These are phyloP conservation scores for Tridacna crocea DNA, from an alignment of 2,888 invertebrate species.

Conservation along the genomic window DNA sequence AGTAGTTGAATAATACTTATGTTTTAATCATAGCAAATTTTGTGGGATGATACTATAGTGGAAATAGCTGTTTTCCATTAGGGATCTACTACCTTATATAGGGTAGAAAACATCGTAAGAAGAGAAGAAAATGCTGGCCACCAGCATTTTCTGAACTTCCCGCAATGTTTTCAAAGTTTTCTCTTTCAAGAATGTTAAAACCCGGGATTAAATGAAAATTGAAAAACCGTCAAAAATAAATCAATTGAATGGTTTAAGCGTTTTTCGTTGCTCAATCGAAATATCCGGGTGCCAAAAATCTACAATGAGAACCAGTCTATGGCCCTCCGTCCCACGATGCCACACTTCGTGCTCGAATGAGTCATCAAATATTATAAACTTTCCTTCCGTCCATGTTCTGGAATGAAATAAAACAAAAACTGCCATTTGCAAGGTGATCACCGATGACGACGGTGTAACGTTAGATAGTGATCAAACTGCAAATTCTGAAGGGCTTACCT, in stretches of 20 bases:
- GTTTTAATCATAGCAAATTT: too few relatives aligned
- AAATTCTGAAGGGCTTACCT: too few relatives aligned
- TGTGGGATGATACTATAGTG: too few relatives aligned
- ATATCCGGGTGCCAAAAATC: slow-evolving; percentile 97
- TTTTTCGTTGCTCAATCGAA: slow-evolving; percentile 86
- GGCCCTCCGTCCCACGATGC: slow-evolving; percentile 91
- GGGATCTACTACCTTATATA: too few relatives aligned
- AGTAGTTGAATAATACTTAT: too few relatives aligned
- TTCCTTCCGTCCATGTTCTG: slow-evolving; percentile 89
- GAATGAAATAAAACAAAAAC: not conserved
- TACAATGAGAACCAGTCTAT: slow-evolving; percentile 92
- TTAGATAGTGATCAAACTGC: not conserved
- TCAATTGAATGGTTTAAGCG: not conserved
- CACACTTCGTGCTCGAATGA: slow-evolving; percentile 97
- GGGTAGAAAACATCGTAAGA: too few relatives aligned
- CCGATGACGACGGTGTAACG: not conserved
- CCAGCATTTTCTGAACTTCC: too few relatives aligned
- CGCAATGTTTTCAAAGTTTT: too few relatives aligned
- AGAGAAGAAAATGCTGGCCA: too few relatives aligned
- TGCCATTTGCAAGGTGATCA: not conserved
- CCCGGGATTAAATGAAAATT: too few relatives aligned
- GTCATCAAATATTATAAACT: slow-evolving; percentile 94
- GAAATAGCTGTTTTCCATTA: too few relatives aligned
- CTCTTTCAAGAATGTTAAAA: too few relatives aligned
- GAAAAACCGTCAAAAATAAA: not conserved